phyloP scores from a whole-genome alignment of 2,113 vertebrate species.

The Symphodus melops region DNA sequence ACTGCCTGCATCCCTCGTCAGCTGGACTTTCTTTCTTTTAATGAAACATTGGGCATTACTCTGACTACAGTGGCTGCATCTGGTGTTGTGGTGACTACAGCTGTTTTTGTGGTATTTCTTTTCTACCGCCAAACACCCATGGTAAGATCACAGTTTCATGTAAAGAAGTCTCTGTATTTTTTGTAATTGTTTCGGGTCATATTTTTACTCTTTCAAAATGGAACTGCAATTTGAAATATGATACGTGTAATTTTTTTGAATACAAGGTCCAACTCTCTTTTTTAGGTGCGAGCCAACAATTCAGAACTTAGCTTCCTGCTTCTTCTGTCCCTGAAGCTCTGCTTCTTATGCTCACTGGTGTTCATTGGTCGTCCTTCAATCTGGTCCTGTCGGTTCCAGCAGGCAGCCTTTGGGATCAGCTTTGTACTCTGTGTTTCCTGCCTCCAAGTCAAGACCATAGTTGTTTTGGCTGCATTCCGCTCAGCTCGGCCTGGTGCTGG shows the following conservation, averaged over 20 bases:
- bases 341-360: slow-evolving; percentile 82
- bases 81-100: slow-evolving; percentile 72
- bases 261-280: background rate
- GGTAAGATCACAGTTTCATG: slow-evolving; percentile 31
- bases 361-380: slow-evolving; percentile 78
- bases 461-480: slow-evolving; percentile 79
- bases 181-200: background rate
- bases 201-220: background rate
- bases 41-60: slow-evolving; percentile 78
- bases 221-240: background rate
- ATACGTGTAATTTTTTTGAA: no score
- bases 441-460: slow-evolving; percentile 82
- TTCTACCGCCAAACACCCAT: slow-evolving; percentile 73
- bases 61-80: slow-evolving; percentile 72
- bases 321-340: slow-evolving; percentile 80
- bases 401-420: slow-evolving; percentile 82
- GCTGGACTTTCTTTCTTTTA: slow-evolving; percentile 79
- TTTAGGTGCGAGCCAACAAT: slow-evolving; percentile 81
- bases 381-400: slow-evolving; percentile 81
- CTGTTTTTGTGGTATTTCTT: slow-evolving; percentile 77
- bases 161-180: background rate
- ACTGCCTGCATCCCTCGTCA: slow-evolving; percentile 76
- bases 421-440: slow-evolving; percentile 82
- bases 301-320: slow-evolving; percentile 83
- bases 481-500: slow-evolving; percentile 72